These are phyloP conservation scores for Montipora efflorescens DNA, from an alignment of 64 coral and sea anemone genomes.

Conservation along the genomic window DNA sequence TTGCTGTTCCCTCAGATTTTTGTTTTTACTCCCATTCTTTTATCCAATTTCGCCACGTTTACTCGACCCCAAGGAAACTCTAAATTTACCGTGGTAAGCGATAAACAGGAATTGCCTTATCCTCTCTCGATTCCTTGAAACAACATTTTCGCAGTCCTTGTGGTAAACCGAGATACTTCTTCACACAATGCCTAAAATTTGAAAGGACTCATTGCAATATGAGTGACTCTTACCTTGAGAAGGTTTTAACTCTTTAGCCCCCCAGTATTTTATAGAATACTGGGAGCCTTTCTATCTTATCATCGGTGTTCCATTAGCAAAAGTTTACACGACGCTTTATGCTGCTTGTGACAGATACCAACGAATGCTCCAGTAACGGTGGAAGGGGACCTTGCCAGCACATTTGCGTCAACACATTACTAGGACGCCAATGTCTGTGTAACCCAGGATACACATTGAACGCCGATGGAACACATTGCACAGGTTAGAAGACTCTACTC, in stretches of 20 bases:
- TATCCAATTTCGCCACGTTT: no score
- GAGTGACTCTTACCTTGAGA: neutral
- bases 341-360: constrained; percentile 41
- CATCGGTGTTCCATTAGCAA: neutral
- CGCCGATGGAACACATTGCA: constrained; percentile 57
- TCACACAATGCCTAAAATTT: neutral
- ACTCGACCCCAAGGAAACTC: no score
- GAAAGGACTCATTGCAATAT: no score
- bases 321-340: neutral
- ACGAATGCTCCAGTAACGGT: constrained; percentile 77
- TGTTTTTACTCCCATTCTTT: no score
- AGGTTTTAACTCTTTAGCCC: neutral
- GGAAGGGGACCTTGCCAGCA: constrained; percentile 84
- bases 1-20: no score
- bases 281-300: neutral
- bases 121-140: no score
- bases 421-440: constrained; percentile 62
- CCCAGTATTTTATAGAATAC: no score
- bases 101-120: no score
- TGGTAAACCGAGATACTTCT: neutral
- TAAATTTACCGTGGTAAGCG: no score
- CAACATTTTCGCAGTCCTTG: neutral
- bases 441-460: constrained; percentile 69
- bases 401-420: constrained; percentile 68
- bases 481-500: constrained; percentile 12